Evolutionary conservation across 92 coral and sea anemone species (phyloP).

Genomic region (Palythoa grandiflora): DNA sequence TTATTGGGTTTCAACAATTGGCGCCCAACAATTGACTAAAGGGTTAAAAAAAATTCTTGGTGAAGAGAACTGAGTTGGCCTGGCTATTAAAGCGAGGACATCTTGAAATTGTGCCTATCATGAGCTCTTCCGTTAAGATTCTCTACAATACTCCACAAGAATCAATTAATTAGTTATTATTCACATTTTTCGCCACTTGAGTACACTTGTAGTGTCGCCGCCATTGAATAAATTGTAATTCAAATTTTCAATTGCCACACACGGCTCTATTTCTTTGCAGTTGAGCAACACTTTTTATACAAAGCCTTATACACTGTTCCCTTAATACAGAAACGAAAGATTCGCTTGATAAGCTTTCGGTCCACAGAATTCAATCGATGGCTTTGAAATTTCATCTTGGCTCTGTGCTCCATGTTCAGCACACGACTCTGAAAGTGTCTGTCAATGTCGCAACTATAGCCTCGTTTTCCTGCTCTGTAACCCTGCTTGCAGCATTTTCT

Average conservation of each 20-base stretch:
- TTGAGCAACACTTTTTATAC: slow-evolving; percentile 34
- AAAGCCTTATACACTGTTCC: slow-evolving; percentile 14
- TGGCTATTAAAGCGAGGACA: neutral
- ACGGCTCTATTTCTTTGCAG: slow-evolving; percentile 4
- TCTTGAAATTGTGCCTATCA: neutral
- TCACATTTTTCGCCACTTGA: neutral
- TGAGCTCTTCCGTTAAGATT: neutral
- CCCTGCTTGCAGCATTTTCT: slow-evolving; percentile 67
- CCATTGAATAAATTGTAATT: no score
- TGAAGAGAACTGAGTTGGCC: no score
- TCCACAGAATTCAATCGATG: slow-evolving; percentile 16
- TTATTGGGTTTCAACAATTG: no score
- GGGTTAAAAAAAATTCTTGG: no score
- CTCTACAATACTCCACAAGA: neutral
- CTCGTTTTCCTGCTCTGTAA: slow-evolving; percentile 58
- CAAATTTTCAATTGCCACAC: no score
- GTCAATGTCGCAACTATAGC: slow-evolving; percentile 48
- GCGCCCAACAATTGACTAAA: no score
- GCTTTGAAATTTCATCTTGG: slow-evolving; percentile 54
- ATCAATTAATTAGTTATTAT: neutral
- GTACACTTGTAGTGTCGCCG: no score
- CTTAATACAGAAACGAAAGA: slow-evolving; percentile 40
- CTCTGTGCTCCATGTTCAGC: slow-evolving; percentile 66
- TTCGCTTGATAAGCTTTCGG: slow-evolving; percentile 24
- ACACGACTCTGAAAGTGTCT: slow-evolving; percentile 43